Conservation (phyloP, 2,797 vertebrate genomes). For the Morelia viridis region DNA sequence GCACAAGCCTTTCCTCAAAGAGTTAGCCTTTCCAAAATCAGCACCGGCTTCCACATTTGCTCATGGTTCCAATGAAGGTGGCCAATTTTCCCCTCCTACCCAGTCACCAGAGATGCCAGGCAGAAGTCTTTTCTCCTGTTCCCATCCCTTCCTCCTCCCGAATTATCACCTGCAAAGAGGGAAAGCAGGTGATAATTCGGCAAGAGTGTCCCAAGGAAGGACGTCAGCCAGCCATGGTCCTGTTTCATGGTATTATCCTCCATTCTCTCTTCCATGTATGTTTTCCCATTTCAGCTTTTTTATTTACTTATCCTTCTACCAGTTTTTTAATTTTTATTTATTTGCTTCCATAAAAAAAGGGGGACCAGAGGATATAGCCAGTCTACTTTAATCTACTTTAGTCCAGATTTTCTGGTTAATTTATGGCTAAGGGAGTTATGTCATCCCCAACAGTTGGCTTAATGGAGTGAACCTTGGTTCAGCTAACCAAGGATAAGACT, state of each 20-base stretch:
- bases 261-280: neutral
- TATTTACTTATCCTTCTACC: neutral
- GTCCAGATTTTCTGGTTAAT: neutral
- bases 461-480: neutral
- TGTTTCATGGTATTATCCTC: neutral
- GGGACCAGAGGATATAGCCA: neutral
- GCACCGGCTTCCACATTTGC: neutral
- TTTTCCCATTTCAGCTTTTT: neutral
- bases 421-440: too few species aligned
- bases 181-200: too few species aligned
- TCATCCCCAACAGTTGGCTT: neutral
- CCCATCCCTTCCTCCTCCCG: neutral
- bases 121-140: neutral
- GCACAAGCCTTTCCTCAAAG: neutral
- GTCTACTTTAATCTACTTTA: neutral
- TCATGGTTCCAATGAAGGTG: neutral
- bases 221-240: neutral
- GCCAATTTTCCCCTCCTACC: neutral
- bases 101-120: neutral
- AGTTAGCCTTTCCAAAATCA: neutral
- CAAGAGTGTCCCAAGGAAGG: neutral
- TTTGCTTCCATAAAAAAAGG: neutral
- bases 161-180: neutral
- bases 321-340: neutral
- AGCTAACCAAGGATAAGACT: neutral